Evolutionary conservation across 2,113 vertebrate species (phyloP), one percentile per base, ranked within the genome.

Genomic region (Eulemur rufifrons): DNA sequence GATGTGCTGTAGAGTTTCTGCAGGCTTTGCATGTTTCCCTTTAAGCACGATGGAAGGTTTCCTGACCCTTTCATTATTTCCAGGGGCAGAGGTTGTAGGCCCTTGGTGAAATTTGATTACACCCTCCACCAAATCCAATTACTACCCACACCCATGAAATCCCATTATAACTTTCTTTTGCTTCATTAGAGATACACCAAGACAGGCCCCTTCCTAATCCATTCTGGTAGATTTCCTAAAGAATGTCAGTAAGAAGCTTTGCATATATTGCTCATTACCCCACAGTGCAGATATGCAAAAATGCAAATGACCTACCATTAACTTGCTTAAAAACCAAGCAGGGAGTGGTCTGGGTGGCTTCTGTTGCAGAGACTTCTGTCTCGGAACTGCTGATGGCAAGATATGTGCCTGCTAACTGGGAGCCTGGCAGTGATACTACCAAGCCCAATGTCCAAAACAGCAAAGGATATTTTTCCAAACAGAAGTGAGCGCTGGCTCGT

Each of bases 401-500:
- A 18, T 56, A 99, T 99, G 98, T 99, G 99, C 98, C 99, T 99
- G 98, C 99, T 25, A 99, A 99, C 94, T 99, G 99, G 99, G 99
- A 99, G 98, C 99, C 99, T 95, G 99, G 99, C 98, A 99, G 98
- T 93, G 99, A 99, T 97, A 99, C 99, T 73, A 99, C 99, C 98
- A 99, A 99, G 95, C 99, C 99, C 6, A 99, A 99, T 39, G 97
- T 99, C 97, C 97, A 99, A 97, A 99, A 99, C 94, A 99, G 99
- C 95, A 99, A 99, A 99, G 99, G 99, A 74, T 99, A 98, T 98
- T 99, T 99, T 85, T 98, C 99, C 98, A 99, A 99, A 97, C 99
- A 99, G 15, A 47, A 95, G 11, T 42, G 42, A 89, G 6, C 50
- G 3, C 23, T 63, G 96, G n/a, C 7, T 66, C 11, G 5, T 71